Evolutionary conservation across 2,113 vertebrate species (phyloP).

Genomic region (Kobus ellipsiprymnus): DNA sequence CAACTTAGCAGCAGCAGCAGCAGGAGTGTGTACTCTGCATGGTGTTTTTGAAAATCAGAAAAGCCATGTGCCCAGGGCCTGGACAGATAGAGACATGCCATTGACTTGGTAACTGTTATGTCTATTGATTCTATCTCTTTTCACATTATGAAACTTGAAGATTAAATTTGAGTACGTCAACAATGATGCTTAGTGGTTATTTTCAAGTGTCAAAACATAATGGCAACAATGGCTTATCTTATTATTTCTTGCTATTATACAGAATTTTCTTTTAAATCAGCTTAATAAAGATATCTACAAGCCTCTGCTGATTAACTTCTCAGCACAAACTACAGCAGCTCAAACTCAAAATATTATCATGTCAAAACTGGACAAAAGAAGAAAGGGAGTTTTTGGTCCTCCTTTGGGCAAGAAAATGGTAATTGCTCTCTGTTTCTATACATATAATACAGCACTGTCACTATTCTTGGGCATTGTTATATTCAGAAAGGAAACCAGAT

Average conservation of each 20-base stretch:
- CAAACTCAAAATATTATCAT: constrained; percentile 94
- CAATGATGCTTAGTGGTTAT: neutral
- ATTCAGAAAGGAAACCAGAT: neutral
- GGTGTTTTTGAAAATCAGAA: neutral
- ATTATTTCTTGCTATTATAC: constrained; percentile 48
- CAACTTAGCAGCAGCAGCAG: neutral
- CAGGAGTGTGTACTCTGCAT: neutral
- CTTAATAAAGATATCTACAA: constrained; percentile 89
- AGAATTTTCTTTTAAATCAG: constrained; percentile 91
- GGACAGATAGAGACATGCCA: neutral
- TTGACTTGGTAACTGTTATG: neutral
- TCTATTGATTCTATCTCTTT: neutral
- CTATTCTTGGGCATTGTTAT: neutral
- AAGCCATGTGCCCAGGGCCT: neutral
- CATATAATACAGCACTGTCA: accelerated
- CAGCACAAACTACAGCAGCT: constrained; percentile 92
- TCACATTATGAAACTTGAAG: neutral
- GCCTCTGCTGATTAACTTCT: constrained; percentile 92
- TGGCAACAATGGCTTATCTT: neutral
- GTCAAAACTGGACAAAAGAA: constrained; percentile 92
- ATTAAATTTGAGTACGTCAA: neutral
- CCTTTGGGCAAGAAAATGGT: constrained; percentile 91
- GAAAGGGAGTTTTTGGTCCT: constrained; percentile 90
- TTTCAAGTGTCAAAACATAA: constrained; percentile 17
- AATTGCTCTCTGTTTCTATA: constrained; percentile 10